Conservation (phyloP, 2,797 vertebrate genomes). For the Strix occidentalis region DNA sequence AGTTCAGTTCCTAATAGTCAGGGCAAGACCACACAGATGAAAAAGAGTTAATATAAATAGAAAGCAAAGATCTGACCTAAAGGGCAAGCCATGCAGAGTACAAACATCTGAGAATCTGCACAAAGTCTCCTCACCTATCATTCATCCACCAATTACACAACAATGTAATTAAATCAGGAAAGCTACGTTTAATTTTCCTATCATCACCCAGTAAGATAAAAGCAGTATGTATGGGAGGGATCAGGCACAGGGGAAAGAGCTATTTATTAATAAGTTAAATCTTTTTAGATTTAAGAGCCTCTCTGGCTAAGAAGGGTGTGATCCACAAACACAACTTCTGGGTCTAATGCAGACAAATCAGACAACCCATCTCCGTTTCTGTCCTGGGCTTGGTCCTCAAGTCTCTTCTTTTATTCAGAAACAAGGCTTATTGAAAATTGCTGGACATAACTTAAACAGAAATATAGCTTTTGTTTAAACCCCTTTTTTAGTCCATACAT, state of each 20-base stretch:
- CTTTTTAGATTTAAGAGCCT: slow-evolving; percentile 23
- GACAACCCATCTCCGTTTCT: neutral
- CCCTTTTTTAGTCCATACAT: neutral
- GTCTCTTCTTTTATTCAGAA: neutral
- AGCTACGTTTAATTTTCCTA: slow-evolving; percentile 59
- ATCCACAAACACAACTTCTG: neutral
- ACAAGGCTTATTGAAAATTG: neutral
- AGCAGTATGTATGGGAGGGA: slow-evolving; percentile 19
- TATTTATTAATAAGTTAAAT: slow-evolving; percentile 61
- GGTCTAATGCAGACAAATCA: neutral
- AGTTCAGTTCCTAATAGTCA: neutral
- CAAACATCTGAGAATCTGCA: slow-evolving; percentile 22
- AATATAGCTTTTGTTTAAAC: neutral
- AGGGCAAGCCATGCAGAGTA: neutral
- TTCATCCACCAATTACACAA: slow-evolving; percentile 38
- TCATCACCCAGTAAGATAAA: slow-evolving; percentile 46
- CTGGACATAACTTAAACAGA: neutral
- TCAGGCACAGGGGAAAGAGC: slow-evolving; percentile 37
- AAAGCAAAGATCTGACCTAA: slow-evolving; percentile 12
- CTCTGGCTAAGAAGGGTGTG: neutral
- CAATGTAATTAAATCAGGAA: slow-evolving; percentile 58
- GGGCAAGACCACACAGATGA: neutral
- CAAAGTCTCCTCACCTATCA: slow-evolving; percentile 17
- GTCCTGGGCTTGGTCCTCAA: neutral
- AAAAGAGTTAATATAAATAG: slow-evolving; percentile 31